A percentile compares a stretch with the other conserved stretches of the same genome.
Evolutionary conservation across 2,888 invertebrate genomes (phyloP).

Genomic region (Meloe dianella): DNA sequence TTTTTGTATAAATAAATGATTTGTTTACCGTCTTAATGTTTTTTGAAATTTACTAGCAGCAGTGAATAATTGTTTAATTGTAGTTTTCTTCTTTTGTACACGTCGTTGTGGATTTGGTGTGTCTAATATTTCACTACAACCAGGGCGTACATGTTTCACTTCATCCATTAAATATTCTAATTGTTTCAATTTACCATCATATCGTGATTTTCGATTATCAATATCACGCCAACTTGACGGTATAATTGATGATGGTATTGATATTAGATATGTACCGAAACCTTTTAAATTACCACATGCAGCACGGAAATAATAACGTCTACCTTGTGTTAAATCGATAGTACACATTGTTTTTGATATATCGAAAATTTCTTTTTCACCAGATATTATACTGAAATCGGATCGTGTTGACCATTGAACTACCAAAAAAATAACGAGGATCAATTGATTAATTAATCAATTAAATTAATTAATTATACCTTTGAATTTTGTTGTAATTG

Average conservation of each 20-base stretch:
- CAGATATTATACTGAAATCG: slow-evolving; percentile 82
- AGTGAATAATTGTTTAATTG: slow-evolving; percentile 92
- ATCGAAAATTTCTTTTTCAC: slow-evolving; percentile 77
- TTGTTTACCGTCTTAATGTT: slow-evolving; percentile 75
- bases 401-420: slow-evolving; percentile 94
- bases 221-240: slow-evolving; percentile 95
- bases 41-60: slow-evolving; percentile 97
- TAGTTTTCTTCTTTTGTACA: slow-evolving; percentile 83
- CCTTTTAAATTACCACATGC: slow-evolving; percentile 94
- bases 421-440: slow-evolving; percentile 59
- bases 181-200: slow-evolving; percentile 73
- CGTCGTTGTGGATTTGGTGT: slow-evolving; percentile 70
- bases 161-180: slow-evolving; percentile 78
- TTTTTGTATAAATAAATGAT: too few species aligned
- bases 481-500: slow-evolving; percentile 90
- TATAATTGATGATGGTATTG: slow-evolving; percentile 83
- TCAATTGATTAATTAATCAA: too few species aligned
- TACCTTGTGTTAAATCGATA: slow-evolving; percentile 81
- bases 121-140: slow-evolving; percentile 72
- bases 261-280: slow-evolving; percentile 78
- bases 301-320: slow-evolving; percentile 87
- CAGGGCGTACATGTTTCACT: slow-evolving; percentile 66
- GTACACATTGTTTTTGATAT: slow-evolving; percentile 67
- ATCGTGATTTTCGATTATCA: slow-evolving; percentile 71
- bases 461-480: slow-evolving; percentile 62